Conservation (phyloP, 2,888 invertebrate genomes). For the Phyllotreta cruciferae region DNA sequence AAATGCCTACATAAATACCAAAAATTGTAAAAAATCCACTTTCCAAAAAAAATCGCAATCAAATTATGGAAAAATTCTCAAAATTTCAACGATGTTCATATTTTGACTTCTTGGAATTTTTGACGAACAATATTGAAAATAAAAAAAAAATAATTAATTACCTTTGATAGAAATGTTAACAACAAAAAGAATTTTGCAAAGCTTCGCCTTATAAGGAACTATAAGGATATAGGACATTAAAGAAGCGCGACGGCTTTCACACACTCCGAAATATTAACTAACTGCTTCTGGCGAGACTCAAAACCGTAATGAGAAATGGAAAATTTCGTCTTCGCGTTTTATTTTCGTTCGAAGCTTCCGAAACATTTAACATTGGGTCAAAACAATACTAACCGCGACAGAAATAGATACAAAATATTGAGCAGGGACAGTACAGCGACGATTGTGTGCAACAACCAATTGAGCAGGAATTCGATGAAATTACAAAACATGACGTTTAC, state of each 20-base stretch:
- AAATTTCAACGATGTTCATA: not conserved
- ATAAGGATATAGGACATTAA: constrained; percentile 36
- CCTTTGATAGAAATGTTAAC: constrained; percentile 36
- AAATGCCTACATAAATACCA: too few species aligned
- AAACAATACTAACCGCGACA: constrained; percentile 23
- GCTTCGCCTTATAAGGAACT: constrained; percentile 33
- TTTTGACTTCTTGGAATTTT: too few species aligned
- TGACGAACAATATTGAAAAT: not conserved
- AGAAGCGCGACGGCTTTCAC: constrained; percentile 19
- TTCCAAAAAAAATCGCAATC: too few species aligned
- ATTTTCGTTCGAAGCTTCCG: constrained; percentile 32
- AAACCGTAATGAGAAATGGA: constrained; percentile 25
- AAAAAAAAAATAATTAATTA: constrained; percentile 23
- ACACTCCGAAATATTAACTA: constrained; percentile 26
- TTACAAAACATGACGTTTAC: not conserved
- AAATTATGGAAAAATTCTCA: not conserved
- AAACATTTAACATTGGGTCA: constrained; percentile 31
- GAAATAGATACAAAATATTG: constrained; percentile 27
- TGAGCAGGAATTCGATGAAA: constrained; percentile 14
- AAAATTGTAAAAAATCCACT: too few species aligned
- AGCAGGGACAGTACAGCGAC: constrained; percentile 12
- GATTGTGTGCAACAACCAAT: constrained; percentile 18
- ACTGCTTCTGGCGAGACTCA: constrained; percentile 20
- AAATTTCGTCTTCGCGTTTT: constrained; percentile 24
- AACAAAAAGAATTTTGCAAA: constrained; percentile 32